A percentile compares a stretch with the other conserved stretches of the same genome.
Conservation (phyloP, 64 coral and sea anemone genomes). For the Astreopora myriophthalma region DNA sequence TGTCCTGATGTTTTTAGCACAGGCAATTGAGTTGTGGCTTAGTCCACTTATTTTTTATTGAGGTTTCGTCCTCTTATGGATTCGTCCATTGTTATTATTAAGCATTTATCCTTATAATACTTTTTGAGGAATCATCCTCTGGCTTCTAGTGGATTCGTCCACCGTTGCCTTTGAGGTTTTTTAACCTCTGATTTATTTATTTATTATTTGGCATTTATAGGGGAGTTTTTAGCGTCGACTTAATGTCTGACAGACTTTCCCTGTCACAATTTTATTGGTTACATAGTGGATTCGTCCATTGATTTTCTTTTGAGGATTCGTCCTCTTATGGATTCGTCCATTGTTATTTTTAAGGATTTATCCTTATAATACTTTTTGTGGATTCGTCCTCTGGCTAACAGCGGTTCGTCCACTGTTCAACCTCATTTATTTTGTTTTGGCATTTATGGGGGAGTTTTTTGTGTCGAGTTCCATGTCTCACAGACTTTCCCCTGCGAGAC, state of each 20-base stretch:
- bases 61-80: background rate
- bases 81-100: constrained; percentile 1
- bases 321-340: background rate
- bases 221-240: constrained; percentile 32
- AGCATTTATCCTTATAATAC: constrained; percentile 7
- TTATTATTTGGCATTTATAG: background rate
- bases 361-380: too few relatives aligned
- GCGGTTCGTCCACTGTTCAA: too few relatives aligned
- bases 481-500: constrained; percentile 26
- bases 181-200: constrained; percentile 13
- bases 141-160: constrained; percentile 10
- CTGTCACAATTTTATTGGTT: constrained; percentile 14
- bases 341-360: constrained; percentile 1
- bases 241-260: constrained; percentile 42
- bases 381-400: too few relatives aligned
- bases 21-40: background rate
- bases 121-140: constrained; percentile 14
- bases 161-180: constrained; percentile 5
- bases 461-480: constrained; percentile 24
- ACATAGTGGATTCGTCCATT: constrained; percentile 10
- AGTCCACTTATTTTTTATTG: constrained; percentile 5
- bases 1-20: background rate
- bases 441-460: constrained; percentile 18
- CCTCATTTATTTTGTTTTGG: constrained; percentile 37
- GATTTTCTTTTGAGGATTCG: constrained; percentile 9